Conservation (phyloP, 2,797 vertebrate species). For the Enteromius treurensis region DNA sequence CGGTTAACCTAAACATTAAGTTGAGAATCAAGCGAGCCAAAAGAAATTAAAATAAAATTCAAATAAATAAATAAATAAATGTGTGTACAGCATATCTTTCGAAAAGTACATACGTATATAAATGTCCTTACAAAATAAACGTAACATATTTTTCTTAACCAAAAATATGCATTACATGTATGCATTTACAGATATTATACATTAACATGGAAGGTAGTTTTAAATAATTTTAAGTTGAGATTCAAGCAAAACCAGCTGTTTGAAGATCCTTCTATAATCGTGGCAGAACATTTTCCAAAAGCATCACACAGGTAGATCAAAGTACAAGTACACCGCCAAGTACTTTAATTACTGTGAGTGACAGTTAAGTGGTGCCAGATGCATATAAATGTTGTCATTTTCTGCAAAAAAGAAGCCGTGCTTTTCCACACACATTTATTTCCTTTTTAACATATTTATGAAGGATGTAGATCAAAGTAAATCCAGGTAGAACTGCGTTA, state of each 20-base stretch:
- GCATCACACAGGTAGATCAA: slow-evolving; percentile 19
- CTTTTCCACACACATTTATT: neutral
- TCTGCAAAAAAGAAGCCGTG: neutral
- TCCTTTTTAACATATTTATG: slow-evolving; percentile 3
- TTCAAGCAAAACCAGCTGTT: slow-evolving; percentile 7
- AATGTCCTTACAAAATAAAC: too few species aligned
- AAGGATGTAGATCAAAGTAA: slow-evolving; percentile 27
- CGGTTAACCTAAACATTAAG: neutral
- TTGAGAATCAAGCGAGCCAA: neutral
- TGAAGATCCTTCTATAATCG: neutral
- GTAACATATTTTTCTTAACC: too few species aligned
- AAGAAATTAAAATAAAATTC: too few species aligned
- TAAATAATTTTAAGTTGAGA: neutral
- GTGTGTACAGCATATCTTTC: too few species aligned
- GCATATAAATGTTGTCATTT: slow-evolving; percentile 19
- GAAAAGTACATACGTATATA: too few species aligned
- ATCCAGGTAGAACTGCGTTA: neutral
- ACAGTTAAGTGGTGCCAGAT: neutral
- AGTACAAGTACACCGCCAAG: slow-evolving; percentile 9
- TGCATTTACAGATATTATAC: neutral
- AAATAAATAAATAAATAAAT: neutral
- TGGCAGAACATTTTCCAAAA: neutral
- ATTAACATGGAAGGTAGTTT: neutral
- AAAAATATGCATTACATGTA: too few species aligned
- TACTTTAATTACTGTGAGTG: slow-evolving; percentile 24